Base-by-base conservation (phyloP, 2,113 vertebrate genomes). In the Romanogobio albipinnatus region DNA sequence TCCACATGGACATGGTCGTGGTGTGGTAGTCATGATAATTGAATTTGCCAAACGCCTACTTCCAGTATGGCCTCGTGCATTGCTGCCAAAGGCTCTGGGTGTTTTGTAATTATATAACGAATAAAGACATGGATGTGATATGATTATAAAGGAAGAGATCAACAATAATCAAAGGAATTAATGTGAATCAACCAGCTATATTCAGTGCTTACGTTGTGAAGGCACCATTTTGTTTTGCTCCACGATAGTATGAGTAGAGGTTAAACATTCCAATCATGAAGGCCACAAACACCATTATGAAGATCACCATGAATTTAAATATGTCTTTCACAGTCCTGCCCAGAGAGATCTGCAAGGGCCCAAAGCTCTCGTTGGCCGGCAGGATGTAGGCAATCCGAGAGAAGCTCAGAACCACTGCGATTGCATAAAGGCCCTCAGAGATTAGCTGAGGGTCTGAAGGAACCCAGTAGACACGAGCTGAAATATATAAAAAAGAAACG, bases 221-320 rank as follows among this genome's bases (percentile, higher is more conserved):
- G 2, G 97, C 98, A 86, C 97, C 93, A 0, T 98, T 99, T 89
- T 96, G 92, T 85, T 99, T 99, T 61, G 97, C 97, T 43, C 97
- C 98, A 11, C 96, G 94, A 90, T 99, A 99, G 93, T 98, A 96
- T 1, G 97, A 98, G 89, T 99, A 98, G 85, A 99, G 96, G 86
- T 96, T 99, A 92, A 99, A 99, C 97, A 99, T 98, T 81, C 98
- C 98, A 76, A 99, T 96, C 98, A 99, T 99, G 93, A 99, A 99
- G 85, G 98, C 98, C 92, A 99, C 96, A 86, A 99, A 99, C 73
- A 99, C 97, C 90, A 98, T 98, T 85, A 97, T 97, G 89, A 99
- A 99, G 91, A 99, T 97, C 89, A 99, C 97, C 97, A 99, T 97
- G 88, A 99, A 99, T 89, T 99, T 99, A 93, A 99, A 99, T 90